These are phyloP conservation scores for Callinectes sapidus DNA, from an alignment of 2,888 invertebrate species.

Conservation along the genomic window DNA sequence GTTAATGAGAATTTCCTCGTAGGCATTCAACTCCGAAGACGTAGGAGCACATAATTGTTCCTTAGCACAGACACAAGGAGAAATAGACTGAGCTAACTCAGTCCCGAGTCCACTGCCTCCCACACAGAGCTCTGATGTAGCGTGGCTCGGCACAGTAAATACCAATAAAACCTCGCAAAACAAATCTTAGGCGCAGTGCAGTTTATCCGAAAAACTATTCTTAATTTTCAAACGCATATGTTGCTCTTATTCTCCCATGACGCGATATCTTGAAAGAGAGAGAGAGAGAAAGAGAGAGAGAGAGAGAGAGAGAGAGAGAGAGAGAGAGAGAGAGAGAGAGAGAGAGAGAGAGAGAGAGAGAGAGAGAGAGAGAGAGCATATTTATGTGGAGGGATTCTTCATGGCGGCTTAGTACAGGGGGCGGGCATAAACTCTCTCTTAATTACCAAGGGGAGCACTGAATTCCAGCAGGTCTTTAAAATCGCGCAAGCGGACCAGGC, in stretches of 20 bases:
- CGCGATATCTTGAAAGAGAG: background rate
- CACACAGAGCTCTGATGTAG: background rate
- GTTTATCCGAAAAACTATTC: background rate
- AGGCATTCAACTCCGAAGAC: conserved; percentile 9
- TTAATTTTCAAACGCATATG: conserved; percentile 13
- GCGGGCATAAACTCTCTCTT: conserved; percentile 23
- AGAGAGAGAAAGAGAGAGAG: conserved; percentile 7
- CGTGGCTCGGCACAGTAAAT: background rate
- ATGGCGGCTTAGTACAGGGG: conserved; percentile 31
- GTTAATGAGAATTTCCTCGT: conserved; percentile 19
- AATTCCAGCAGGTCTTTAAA: conserved; percentile 13
- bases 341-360: conserved; percentile 24
- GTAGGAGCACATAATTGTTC: conserved; percentile 32
- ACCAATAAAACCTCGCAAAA: conserved; percentile 25
- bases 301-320: conserved; percentile 26
- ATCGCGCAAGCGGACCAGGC: background rate
- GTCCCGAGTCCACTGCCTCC: background rate
- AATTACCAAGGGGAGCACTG: conserved; percentile 31
- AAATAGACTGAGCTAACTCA: conserved; percentile 11
- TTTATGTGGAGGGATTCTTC: conserved; percentile 36
- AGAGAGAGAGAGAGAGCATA: conserved; percentile 12
- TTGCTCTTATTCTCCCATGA: background rate
- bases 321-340: conserved; percentile 33
- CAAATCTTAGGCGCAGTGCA: conserved; percentile 4
- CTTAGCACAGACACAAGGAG: conserved; percentile 31